Base-by-base conservation (phyloP, 2,113 vertebrate species). In the Conger conger region DNA sequence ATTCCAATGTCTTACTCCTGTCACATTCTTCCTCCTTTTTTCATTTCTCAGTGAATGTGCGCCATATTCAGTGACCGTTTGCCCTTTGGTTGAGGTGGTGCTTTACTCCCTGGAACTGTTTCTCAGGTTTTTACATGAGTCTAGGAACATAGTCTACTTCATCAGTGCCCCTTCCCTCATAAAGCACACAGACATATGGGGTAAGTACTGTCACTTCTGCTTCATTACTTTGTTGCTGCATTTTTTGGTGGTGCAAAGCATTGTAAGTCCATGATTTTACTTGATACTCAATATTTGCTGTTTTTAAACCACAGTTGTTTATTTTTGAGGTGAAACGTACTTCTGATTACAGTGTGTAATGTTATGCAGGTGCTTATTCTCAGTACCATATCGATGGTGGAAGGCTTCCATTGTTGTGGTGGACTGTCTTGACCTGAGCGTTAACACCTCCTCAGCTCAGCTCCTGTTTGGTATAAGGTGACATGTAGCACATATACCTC, bases 1-100 rank as follows among this genome's bases (percentile, higher is more conserved):
- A 79, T 79, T 79, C 5, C 35, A 79, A 79, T 79, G 38, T 79
- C 77, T 79, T 40, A 37, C 77, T 79, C n/a, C 68, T 73, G 68
- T 73, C 68, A 73, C 27, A 73, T 33, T 73, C n/a, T 27, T 73
- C 68, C 68, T 73, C n/a, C n/a, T 73, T 73, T 73, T 73, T 73
- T 73, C 68, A 73, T 40, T 38, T 38, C 77, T 79, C 77, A 40
- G 35, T 23, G 40, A 79, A 38, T 40, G 77, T 40, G 77, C 7
- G 4, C 77, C 77, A 30, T 40, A 38, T 79, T 79, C 35, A 38
- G 38, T 15, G 30, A 20, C 77, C 77, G 9, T 73, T 73, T 73
- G 13, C n/a, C 27, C n/a, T 73, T 73, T 33, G 9, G 9, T 73
- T 33, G 2, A 30, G 27, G 68, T 73, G 27, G 4, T 33, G 23